Conservation (phyloP, 2,888 invertebrate genomes). For the Tipula confusa region DNA sequence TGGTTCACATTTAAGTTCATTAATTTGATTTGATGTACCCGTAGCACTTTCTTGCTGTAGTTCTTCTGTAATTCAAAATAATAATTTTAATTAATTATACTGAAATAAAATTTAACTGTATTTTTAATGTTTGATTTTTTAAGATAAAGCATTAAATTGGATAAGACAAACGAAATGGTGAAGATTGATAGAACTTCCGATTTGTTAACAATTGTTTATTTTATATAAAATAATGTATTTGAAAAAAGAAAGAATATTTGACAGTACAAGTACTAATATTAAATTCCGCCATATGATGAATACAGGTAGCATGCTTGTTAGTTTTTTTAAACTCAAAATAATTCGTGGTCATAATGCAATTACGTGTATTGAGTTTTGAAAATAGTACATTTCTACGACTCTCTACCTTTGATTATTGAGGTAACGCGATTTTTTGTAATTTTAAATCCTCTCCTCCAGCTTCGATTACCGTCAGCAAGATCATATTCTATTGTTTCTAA, state of each 20-base stretch:
- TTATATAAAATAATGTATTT: no score
- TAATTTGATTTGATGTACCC: constrained; percentile 34
- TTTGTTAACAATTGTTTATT: no score
- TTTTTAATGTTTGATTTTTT: no score
- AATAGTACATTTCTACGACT: not conserved
- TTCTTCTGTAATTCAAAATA: constrained; percentile 34
- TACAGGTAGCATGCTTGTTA: not conserved
- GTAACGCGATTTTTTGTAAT: constrained; percentile 33
- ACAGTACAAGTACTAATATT: not conserved
- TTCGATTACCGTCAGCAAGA: constrained; percentile 33
- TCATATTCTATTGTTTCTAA: constrained; percentile 48
- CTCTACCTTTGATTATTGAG: not conserved
- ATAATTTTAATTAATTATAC: no score
- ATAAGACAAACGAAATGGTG: no score
- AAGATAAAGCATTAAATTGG: no score
- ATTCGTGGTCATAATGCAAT: not conserved
- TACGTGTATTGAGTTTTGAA: not conserved
- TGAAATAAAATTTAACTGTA: no score
- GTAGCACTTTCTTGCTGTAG: constrained; percentile 32
- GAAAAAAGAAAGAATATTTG: no score
- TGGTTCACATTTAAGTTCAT: not conserved
- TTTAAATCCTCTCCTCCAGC: constrained; percentile 33
- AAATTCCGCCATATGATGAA: not conserved
- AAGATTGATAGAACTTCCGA: no score
- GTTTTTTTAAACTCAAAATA: not conserved